A percentile compares a stretch with the other conserved stretches of the same genome.
phyloP scores from a whole-genome alignment of 2,888 invertebrate species.

The Formica aserva region DNA sequence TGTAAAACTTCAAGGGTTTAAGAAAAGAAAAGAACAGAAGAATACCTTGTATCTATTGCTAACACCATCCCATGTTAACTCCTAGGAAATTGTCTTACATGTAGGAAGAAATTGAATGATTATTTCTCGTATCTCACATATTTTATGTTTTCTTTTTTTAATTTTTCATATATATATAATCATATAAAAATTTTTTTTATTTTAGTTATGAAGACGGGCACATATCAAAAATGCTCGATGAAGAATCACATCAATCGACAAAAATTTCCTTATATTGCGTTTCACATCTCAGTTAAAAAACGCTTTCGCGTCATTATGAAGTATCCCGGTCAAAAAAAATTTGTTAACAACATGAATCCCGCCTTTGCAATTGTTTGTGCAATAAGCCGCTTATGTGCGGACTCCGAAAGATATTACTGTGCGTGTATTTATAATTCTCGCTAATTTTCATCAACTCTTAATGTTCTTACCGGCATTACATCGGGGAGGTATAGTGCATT shows the following conservation, averaged over 20 bases:
- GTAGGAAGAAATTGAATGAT: not conserved
- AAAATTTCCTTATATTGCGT: slow-evolving; percentile 36
- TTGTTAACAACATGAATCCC: slow-evolving; percentile 53
- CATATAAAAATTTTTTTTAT: not conserved
- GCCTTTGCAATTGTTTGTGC: slow-evolving; percentile 36
- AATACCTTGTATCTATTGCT: not conserved
- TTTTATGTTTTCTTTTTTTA: not conserved
- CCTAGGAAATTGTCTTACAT: not conserved
- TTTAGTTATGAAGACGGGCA: not conserved
- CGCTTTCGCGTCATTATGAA: slow-evolving; percentile 22
- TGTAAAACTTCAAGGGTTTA: too few relatives aligned
- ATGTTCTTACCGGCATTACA: slow-evolving; percentile 50
- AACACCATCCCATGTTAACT: not conserved
- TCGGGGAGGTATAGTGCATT: slow-evolving; percentile 22
- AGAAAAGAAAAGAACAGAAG: not conserved
- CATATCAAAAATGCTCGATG: not conserved
- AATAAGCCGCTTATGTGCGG: slow-evolving; percentile 52
- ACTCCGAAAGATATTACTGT: slow-evolving; percentile 47
- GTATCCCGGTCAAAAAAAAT: slow-evolving; percentile 25
- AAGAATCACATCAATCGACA: not conserved
- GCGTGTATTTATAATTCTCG: slow-evolving; percentile 52
- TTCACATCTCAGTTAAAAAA: slow-evolving; percentile 39
- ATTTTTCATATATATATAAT: not conserved
- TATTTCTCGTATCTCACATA: not conserved
- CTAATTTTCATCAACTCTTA: slow-evolving; percentile 52